These are phyloP conservation scores for Dryobota labecula DNA, from an alignment of 2,888 invertebrate genomes.

Conservation along the genomic window DNA sequence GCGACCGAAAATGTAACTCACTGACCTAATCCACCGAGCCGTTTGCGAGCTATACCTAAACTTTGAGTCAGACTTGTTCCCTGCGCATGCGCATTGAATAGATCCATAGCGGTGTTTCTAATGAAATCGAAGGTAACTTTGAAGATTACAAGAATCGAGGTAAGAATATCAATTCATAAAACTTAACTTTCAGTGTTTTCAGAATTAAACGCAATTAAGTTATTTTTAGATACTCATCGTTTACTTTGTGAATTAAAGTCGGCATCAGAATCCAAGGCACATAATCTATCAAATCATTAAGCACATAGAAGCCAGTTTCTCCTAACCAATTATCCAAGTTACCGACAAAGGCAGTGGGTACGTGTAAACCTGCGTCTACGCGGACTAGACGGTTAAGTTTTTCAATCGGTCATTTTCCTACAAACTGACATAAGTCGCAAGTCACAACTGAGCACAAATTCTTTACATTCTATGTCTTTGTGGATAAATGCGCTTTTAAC, in stretches of 20 bases:
- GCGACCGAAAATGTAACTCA: slow-evolving; percentile 48
- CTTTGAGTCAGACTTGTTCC: slow-evolving; percentile 38
- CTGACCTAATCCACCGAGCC: slow-evolving; percentile 56
- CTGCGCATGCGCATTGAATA: slow-evolving; percentile 40
- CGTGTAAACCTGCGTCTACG: slow-evolving; percentile 46
- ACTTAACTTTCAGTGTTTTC: slow-evolving; percentile 4
- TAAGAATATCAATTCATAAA: slow-evolving; percentile 23
- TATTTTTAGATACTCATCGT: slow-evolving; percentile 22
- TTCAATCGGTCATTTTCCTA: slow-evolving; percentile 57
- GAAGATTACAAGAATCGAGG: slow-evolving; percentile 30
- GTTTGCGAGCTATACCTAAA: slow-evolving; percentile 43
- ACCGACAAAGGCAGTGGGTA: slow-evolving; percentile 61
- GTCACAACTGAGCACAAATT: slow-evolving; percentile 30
- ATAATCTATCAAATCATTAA: slow-evolving; percentile 57
- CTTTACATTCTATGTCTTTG: slow-evolving; percentile 60
- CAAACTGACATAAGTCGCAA: slow-evolving; percentile 49
- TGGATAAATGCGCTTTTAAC: slow-evolving; percentile 64
- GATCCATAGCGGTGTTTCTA: slow-evolving; percentile 41
- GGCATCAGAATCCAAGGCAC: slow-evolving; percentile 28
- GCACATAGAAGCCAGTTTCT: slow-evolving; percentile 48
- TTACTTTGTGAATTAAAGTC: slow-evolving; percentile 22
- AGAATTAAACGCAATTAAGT: slow-evolving; percentile 8
- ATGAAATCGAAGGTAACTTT: slow-evolving; percentile 57
- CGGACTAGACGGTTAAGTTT: slow-evolving; percentile 47
- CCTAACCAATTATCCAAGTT: slow-evolving; percentile 57